These are phyloP conservation scores for Acestrorhynchus altus DNA, from an alignment of 2,797 vertebrate species.

Conservation along the genomic window DNA sequence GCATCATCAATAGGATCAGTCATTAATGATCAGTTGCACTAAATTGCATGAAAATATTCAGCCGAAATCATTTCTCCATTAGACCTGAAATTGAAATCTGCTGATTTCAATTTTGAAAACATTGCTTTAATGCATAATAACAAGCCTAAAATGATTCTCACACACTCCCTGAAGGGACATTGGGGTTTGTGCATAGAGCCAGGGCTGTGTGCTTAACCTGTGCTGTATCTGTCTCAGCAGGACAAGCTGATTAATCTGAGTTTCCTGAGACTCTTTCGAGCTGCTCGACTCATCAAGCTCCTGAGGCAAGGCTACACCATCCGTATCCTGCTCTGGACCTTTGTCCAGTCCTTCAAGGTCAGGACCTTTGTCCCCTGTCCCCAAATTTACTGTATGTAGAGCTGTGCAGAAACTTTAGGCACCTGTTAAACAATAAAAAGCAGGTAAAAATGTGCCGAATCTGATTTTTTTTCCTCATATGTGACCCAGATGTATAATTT, in stretches of 20 bases:
- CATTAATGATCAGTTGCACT: constrained; percentile 6
- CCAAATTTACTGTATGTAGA: background rate
- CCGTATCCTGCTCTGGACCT: constrained; percentile 97
- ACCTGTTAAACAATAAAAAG: background rate
- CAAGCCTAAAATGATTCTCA: background rate
- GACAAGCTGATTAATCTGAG: constrained; percentile 97
- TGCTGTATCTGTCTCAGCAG: constrained; percentile 66
- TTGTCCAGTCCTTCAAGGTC: constrained; percentile 99
- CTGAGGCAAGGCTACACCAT: constrained; percentile 98
- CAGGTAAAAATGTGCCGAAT: too few relatives aligned
- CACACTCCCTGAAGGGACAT: background rate
- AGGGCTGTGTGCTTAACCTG: background rate
- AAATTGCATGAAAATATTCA: constrained; percentile 42
- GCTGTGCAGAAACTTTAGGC: background rate
- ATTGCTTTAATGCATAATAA: constrained; percentile 2
- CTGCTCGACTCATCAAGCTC: constrained; percentile 95
- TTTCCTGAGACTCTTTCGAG: constrained; percentile 93
- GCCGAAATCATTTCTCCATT: constrained; percentile 20
- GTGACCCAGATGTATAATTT: too few relatives aligned
- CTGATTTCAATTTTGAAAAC: constrained; percentile 35
- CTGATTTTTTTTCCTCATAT: too few relatives aligned
- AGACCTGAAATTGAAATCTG: constrained; percentile 37
- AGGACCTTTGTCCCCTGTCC: constrained; percentile 26
- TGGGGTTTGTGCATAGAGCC: background rate
- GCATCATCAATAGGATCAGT: background rate